phyloP scores from a whole-genome alignment of 2,888 invertebrate species.

The Teleiodes luculella region DNA sequence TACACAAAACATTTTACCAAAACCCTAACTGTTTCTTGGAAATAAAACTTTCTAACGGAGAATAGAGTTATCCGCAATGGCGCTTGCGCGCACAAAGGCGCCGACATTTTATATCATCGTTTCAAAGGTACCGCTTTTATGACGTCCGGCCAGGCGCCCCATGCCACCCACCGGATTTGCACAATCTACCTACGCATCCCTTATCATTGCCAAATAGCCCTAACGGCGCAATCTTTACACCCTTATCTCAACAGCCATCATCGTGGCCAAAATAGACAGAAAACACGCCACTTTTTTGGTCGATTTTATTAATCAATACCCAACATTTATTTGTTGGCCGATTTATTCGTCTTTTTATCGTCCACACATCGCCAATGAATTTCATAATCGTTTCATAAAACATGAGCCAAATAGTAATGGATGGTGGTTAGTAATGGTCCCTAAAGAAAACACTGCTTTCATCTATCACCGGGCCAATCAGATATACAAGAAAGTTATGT shows the following conservation, averaged over 20 bases:
- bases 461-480: conserved; percentile 71
- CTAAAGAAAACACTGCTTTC: conserved; percentile 55
- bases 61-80: conserved; percentile 42
- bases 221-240: conserved; percentile 35
- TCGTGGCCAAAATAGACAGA: not conserved
- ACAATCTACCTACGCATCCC: conserved; percentile 42
- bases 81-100: conserved; percentile 51
- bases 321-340: conserved; percentile 23
- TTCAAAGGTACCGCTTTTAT: conserved; percentile 59
- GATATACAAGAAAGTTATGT: conserved; percentile 51
- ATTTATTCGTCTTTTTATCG: conserved; percentile 32
- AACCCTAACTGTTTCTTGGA: conserved; percentile 52
- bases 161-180: conserved; percentile 55
- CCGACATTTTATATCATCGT: conserved; percentile 65
- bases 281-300: not conserved
- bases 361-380: conserved; percentile 30
- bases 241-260: conserved; percentile 5
- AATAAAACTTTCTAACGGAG: conserved; percentile 63
- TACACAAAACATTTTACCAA: conserved; percentile 29
- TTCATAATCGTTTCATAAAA: conserved; percentile 34
- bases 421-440: conserved; percentile 39
- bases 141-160: conserved; percentile 42
- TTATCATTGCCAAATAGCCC: conserved; percentile 42
- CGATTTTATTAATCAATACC: conserved; percentile 18
- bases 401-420: conserved; percentile 37